Evolutionary conservation across 2,113 vertebrate species (phyloP), one percentile per base, ranked within the genome.

Genomic region (Myotis yumanensis): DNA sequence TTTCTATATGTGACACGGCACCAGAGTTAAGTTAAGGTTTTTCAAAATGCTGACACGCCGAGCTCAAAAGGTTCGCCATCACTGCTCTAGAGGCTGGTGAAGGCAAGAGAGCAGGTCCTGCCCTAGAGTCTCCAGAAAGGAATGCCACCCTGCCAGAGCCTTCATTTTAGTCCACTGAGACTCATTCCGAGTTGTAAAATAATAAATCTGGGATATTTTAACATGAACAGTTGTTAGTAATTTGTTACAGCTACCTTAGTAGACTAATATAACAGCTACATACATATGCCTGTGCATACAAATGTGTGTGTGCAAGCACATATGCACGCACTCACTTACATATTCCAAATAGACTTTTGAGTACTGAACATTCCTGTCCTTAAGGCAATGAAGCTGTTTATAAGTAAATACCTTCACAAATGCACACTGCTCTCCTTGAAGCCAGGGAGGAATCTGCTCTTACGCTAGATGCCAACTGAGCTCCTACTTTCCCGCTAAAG

Each of bases 121-220:
- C 25, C 62, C 4, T 3, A 68, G 17, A 77, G 14, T 25, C 48
- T 23, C 32, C 35, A 89, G 35, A 57, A 40, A 64, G 51, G 28
- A 57, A 68, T 28, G 1, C 22, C 72, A 3, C 2, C 2, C 7
- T 68, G 7, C 1, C 46, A 12, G 12, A 0, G 18, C 23, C 23
- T 80, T 40, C 28, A 84, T 40, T 94, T 85, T 46, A 86, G 4
- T 11, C 57, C 28, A 20, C 0, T 40, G 22, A 75, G 35, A 37
- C 8, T 10, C 43, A 54, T 16, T 91, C 52, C 7, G 35, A 90
- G 87, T n/a, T 68, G 2, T 20, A 92, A 80, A 30, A 37, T 40
- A 92, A 69, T 35, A 81, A n/a, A 59, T 62, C 22, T 35, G 11
- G 3, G 3, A 28, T 52, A 2, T 28, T 90, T 72, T 71, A 81